Base-by-base conservation (phyloP, 2,797 vertebrate genomes). In the Xenops minutus region DNA sequence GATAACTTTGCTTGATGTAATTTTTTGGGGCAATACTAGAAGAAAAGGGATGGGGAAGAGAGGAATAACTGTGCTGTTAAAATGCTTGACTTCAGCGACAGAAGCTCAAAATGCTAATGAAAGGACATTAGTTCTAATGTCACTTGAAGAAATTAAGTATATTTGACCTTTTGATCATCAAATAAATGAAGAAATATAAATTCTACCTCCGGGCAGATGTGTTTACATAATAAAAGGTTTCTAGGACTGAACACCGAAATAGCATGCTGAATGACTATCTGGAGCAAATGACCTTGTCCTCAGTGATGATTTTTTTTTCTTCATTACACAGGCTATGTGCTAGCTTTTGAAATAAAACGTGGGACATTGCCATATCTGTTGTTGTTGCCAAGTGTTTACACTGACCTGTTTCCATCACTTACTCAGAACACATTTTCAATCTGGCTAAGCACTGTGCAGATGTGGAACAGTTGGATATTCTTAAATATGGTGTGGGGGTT, bases 401-500 rank as follows among this genome's bases (percentile, higher is more conserved):
- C 44, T 89, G 86, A 93, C 72, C 89, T 82, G 80, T 88, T 96
- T 81, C 81, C 94, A 93, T 80, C 67, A 39, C 64, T 96, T 95
- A 94, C 76, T 89, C 19, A 0, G 83, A 96, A 88, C 93, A 94
- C 22, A 75, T 86, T 96, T 95, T 85, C 41, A 55, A 12, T 85
- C 71, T 95, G 88, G 86, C 92, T 82, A 39, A 88, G 67, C 51
- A 61, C 27, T 89, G 72, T 85, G 91, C 90, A 95, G 64, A 94
- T 95, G 92, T 96, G 84, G 68, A 97, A 96, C 77, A 94, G 77
- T 75, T 95, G 86, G 80, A 97, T 94, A 82, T 80, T 95, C 96
- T 97, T 91, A 96, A 94, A 87, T 19, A 48, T 59, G 46, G 41
- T 67, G 64, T 86, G 52, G 51, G 23, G 2, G 3, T 54, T 61